phyloP scores from a whole-genome alignment of 1,140 invertebrate genomes.

The Manduca sexta region DNA sequence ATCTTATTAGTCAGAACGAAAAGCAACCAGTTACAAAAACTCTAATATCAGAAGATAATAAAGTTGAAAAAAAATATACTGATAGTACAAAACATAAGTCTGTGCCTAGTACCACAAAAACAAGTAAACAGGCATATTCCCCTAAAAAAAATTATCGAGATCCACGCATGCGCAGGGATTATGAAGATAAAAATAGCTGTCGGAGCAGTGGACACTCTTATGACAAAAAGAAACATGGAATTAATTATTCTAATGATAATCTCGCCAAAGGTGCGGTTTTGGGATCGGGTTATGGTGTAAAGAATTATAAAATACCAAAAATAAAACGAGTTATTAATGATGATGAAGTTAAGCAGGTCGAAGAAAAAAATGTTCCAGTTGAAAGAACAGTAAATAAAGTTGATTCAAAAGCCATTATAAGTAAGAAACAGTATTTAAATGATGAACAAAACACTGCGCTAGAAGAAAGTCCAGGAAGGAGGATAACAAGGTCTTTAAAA shows the following conservation, averaged over 20 bases:
- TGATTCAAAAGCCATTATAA: too few species aligned
- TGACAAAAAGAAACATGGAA: constrained; percentile 38
- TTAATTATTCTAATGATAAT: constrained; percentile 60
- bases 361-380: constrained; percentile 1
- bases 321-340: constrained; percentile 59
- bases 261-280: constrained; percentile 56
- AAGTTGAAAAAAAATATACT: too few species aligned
- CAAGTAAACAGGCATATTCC: constrained; percentile 14
- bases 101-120: background rate
- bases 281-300: constrained; percentile 71
- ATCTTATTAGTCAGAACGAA: constrained; percentile 10
- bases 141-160: constrained; percentile 31
- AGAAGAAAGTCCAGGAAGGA: background rate
- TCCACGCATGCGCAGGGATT: constrained; percentile 32
- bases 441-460: background rate
- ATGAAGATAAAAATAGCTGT: constrained; percentile 20
- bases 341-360: constrained; percentile 10
- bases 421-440: background rate
- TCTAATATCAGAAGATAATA: too few species aligned
- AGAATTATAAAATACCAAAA: constrained; percentile 80
- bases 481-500: constrained; percentile 1
- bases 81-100: too few species aligned
- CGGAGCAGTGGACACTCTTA: constrained; percentile 10
- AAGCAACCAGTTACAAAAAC: background rate
- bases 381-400: too few species aligned